Conservation (phyloP, 2,113 vertebrate species). For the Ciconia boyciana region DNA sequence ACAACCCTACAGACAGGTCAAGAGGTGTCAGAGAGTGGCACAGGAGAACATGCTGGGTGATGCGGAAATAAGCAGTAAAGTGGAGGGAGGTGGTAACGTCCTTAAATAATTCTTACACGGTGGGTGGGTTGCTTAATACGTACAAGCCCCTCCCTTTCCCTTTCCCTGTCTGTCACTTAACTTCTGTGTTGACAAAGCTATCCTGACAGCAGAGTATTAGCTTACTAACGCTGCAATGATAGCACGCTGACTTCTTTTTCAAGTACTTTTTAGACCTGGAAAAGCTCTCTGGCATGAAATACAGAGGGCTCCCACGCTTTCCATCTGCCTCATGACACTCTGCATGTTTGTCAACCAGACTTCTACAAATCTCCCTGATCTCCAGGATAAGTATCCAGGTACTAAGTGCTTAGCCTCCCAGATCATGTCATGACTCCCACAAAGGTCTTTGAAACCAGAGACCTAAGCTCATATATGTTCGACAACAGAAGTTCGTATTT, state of each 20-base stretch:
- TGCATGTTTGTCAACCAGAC: background rate
- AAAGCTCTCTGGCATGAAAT: background rate
- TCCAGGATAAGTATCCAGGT: background rate
- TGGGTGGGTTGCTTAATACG: background rate
- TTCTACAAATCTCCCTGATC: background rate
- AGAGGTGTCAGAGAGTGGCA: background rate
- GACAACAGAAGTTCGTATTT: background rate
- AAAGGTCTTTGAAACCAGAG: background rate
- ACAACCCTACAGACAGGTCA: background rate
- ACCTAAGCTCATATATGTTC: background rate
- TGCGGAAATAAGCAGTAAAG: background rate
- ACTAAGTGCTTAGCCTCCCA: background rate
- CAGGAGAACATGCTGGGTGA: background rate
- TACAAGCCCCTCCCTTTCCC: background rate
- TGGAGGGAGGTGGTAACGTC: background rate
- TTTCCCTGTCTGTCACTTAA: background rate
- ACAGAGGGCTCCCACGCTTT: background rate
- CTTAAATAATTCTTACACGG: background rate
- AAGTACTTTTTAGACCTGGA: background rate
- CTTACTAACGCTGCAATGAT: background rate
- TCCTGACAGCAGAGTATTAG: background rate
- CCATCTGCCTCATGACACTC: background rate
- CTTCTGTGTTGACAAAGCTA: background rate
- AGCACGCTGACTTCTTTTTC: background rate
- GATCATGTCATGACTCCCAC: background rate